Evolutionary conservation across 1,140 invertebrate genomes (phyloP).

Genomic region (Drosophila kepulauana): DNA sequence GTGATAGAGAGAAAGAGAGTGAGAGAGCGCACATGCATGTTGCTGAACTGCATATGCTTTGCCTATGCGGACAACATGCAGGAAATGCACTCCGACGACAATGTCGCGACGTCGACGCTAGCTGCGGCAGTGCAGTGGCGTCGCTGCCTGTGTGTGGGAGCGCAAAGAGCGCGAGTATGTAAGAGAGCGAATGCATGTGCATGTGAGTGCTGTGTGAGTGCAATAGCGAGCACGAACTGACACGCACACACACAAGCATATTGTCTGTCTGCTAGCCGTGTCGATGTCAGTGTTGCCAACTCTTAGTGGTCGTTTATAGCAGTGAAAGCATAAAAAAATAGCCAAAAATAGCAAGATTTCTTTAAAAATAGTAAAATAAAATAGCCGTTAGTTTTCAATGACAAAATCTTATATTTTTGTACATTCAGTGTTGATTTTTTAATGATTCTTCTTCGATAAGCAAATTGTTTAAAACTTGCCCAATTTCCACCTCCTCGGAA

Average conservation of each 20-base stretch:
- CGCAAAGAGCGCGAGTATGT: conserved; percentile 29
- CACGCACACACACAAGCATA: conserved; percentile 20
- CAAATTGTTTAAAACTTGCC: too few relatives aligned
- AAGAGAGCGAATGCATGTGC: conserved; percentile 33
- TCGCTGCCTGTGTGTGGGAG: conserved; percentile 33
- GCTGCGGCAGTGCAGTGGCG: conserved; percentile 22
- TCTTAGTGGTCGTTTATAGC: too few relatives aligned
- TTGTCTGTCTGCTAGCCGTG: conserved; percentile 67
- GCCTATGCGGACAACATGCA: conserved; percentile 25
- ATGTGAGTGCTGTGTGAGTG: conserved; percentile 47
- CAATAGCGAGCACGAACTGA: conserved; percentile 52
- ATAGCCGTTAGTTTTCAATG: too few relatives aligned
- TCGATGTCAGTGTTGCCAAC: conserved; percentile 2
- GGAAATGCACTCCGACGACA: conserved; percentile 40
- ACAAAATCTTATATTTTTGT: too few relatives aligned
- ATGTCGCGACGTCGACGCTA: conserved; percentile 12
- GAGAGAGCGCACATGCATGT: conserved; percentile 38
- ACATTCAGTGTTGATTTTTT: too few relatives aligned
- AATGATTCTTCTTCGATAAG: too few relatives aligned
- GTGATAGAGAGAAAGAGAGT: conserved; percentile 11
- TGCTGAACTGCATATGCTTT: conserved; percentile 50
- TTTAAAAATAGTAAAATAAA: too few relatives aligned
- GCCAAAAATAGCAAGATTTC: too few relatives aligned
- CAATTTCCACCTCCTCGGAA: too few relatives aligned
- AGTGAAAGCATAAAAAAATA: too few relatives aligned